A percentile compares a stretch with the other conserved stretches of the same genome.
Conservation (phyloP, 2,888 invertebrate genomes). For the Drosophila nr. perissopoda region DNA sequence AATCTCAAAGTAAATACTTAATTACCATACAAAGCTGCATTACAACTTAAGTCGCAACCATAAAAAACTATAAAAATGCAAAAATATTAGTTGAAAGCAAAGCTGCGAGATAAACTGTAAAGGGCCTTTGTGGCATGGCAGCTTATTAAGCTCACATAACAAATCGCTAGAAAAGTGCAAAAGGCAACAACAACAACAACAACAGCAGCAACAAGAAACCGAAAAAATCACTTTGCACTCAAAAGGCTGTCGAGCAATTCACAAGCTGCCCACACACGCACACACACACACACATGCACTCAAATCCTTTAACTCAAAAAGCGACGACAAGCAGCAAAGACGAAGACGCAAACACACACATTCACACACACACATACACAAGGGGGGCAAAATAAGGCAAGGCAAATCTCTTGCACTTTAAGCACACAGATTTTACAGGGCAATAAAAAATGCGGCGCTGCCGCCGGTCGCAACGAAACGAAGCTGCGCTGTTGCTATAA, state of each 20-base stretch:
- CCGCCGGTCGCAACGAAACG: constrained; percentile 25
- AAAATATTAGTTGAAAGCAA: not conserved
- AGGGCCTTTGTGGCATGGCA: constrained; percentile 27
- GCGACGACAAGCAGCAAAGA: constrained; percentile 35
- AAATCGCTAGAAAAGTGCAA: constrained; percentile 54
- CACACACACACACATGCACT: constrained; percentile 29
- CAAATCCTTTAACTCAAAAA: constrained; percentile 47
- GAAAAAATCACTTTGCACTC: constrained; percentile 68
- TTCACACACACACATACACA: constrained; percentile 5
- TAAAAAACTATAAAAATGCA: not conserved
- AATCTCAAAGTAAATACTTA: not conserved
- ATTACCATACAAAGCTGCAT: not conserved
- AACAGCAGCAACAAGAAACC: not conserved
- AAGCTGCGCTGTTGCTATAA: constrained; percentile 44
- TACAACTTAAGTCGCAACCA: not conserved
- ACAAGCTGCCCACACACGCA: constrained; percentile 33
- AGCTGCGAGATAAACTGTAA: constrained; percentile 16
- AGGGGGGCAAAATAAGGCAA: constrained; percentile 15
- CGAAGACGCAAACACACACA: constrained; percentile 28
- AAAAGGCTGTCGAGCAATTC: constrained; percentile 60
- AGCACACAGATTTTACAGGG: constrained; percentile 51
- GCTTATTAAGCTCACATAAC: constrained; percentile 48
- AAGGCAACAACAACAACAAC: constrained; percentile 50
- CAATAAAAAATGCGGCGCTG: constrained; percentile 52
- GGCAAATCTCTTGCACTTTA: constrained; percentile 54